A percentile compares a stretch with the other conserved stretches of the same genome.
Evolutionary conservation across 64 coral and sea anemone species (phyloP).

Genomic region (Platygyra sinensis): DNA sequence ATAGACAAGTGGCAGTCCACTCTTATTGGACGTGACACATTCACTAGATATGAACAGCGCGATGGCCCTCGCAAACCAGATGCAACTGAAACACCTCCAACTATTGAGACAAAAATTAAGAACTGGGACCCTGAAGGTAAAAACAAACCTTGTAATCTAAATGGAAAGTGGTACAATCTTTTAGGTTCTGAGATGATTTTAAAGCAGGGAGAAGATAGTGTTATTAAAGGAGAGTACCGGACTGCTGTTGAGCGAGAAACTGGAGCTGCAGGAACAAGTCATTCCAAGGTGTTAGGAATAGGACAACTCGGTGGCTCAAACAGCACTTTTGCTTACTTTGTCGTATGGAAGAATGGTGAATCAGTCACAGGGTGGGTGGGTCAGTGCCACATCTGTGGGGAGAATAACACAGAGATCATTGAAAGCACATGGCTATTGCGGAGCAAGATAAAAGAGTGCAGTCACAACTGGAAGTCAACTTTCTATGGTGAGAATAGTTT

Average conservation of each 20-base stretch:
- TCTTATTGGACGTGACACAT: constrained; percentile 68
- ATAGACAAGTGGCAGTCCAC: constrained; percentile 98
- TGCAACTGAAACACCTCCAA: not conserved
- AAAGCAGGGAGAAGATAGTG: constrained; percentile 42
- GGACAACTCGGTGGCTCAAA: constrained; percentile 58
- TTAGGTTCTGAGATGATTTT: constrained; percentile 92
- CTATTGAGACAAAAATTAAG: not conserved
- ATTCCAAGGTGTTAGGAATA: constrained; percentile 78
- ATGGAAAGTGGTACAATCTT: constrained; percentile 88
- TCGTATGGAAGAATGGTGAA: constrained; percentile 78
- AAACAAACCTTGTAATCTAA: constrained; percentile 65
- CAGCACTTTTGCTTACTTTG: constrained; percentile 92
- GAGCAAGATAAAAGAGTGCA: constrained; percentile 61
- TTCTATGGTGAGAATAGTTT: constrained; percentile 79
- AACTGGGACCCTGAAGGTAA: constrained; percentile 30
- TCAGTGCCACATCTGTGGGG: constrained; percentile 94
- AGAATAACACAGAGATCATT: constrained; percentile 82
- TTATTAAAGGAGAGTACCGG: constrained; percentile 88
- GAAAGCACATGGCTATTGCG: constrained; percentile 84
- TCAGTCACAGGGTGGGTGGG: constrained; percentile 98
- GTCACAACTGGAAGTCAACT: constrained; percentile 88
- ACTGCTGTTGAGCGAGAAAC: constrained; percentile 92
- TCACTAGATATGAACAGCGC: constrained; percentile 87
- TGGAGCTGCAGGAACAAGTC: constrained; percentile 78
- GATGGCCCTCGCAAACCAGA: constrained; percentile 71